phyloP scores from a whole-genome alignment of 2,113 vertebrate genomes.

The Phainopepla nitens region DNA sequence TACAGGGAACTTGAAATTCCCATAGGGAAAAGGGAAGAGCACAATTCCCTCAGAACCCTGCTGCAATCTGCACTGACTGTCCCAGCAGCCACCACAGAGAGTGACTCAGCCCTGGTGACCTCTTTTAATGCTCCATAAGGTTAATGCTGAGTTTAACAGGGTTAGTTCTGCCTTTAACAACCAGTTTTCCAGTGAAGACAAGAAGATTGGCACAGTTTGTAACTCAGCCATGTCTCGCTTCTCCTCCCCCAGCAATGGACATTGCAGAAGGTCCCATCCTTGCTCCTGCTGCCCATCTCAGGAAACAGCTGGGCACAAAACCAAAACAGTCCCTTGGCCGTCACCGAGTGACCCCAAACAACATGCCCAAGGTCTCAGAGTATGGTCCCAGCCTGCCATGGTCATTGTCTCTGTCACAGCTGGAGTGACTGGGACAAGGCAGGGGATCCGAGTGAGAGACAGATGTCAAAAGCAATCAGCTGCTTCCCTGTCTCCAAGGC shows the following conservation, averaged over 20 bases:
- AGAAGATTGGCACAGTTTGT: neutral
- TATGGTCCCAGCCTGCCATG: neutral
- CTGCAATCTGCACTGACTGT: neutral
- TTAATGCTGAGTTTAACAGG: neutral
- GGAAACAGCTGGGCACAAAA: neutral
- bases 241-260: neutral
- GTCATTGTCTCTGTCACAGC: fast-evolving
- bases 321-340: neutral
- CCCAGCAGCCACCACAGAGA: neutral
- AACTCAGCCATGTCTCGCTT: neutral
- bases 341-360: neutral
- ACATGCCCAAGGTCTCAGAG: neutral
- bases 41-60: neutral
- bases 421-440: neutral
- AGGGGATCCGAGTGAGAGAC: neutral
- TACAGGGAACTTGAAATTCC: neutral
- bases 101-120: neutral
- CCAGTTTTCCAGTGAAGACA: neutral
- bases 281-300: neutral
- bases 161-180: neutral
- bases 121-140: neutral
- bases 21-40: neutral
- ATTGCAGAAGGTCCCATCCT: neutral
- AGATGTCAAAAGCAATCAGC: neutral
- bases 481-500: neutral